Base-by-base conservation (phyloP, 2,888 invertebrate species). In the Mesoligia furuncula region DNA sequence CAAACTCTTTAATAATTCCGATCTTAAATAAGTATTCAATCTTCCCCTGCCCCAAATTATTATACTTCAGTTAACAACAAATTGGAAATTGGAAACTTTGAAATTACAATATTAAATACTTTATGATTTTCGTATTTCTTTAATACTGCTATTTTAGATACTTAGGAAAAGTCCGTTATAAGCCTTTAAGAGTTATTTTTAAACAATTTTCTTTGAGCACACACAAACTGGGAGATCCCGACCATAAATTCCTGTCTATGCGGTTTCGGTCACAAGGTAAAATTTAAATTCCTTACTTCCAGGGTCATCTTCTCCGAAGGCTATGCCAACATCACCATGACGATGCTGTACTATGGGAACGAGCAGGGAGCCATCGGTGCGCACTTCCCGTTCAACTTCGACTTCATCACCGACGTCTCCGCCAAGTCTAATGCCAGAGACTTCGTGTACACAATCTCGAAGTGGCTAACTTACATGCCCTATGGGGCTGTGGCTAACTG, bases 361-460 rank as follows among this genome's bases (percentile, higher is more conserved):
- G 96, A 94, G 83, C 76, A 91, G 2, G 92, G 91, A 80, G 90
- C 90, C 0, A 75, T 89, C 7, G 97, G 97, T 0, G 96, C 97
- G 0, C 97, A 98, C 83, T 97, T 98, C 77, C 97, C 98, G 0
- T 98, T 98, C 90, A 98, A 98, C 92, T 98, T 98, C 79, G 96
- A 97, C 87, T 95, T 98, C 82, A 95, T 98, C 79, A 95, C 95
- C 0, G 95, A 96, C 17, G 88, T 97, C 0, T 95, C 95, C 1
- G 90, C 92, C 0, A 86, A 92, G 4, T 97, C 97, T 4, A 96
- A 90, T 20, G 97, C 97, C 0, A 86, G 93, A 6, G 96, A 97
- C 85, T 95, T 97, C 80, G 96, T 96, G 2, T 94, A 95, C 59
- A 90, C 95, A 15, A 97, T 98, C 61, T 93, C 97, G 74, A 92